These are phyloP conservation scores for Siniperca undulata DNA, from an alignment of 2,797 vertebrate species.

Conservation along the genomic window DNA sequence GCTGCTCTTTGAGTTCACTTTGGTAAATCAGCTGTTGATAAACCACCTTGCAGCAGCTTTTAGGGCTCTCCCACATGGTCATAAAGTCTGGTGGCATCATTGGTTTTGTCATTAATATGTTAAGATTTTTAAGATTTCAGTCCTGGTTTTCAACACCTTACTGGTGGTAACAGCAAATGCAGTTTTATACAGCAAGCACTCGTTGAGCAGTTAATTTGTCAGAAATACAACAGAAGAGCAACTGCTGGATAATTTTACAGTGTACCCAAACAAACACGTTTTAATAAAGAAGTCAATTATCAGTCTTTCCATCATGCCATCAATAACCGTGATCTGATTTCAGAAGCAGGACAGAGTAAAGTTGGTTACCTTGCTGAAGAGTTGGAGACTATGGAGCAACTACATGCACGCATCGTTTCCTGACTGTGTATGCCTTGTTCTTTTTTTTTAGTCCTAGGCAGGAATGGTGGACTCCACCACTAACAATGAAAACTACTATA, in stretches of 20 bases:
- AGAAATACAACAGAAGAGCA: background rate
- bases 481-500: too few species aligned
- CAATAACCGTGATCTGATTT: background rate
- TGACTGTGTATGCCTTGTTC: background rate
- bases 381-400: background rate
- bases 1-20: background rate
- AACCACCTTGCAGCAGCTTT: background rate
- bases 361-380: background rate
- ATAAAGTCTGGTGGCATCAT: background rate
- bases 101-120: background rate
- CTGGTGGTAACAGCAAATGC: background rate
- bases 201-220: background rate
- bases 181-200: background rate
- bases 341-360: background rate
- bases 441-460: too few species aligned
- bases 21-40: background rate
- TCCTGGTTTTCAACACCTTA: background rate
- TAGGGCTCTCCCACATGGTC: background rate
- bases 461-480: too few species aligned
- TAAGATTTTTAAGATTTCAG: background rate
- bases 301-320: background rate
- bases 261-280: background rate
- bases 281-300: background rate
- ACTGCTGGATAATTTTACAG: background rate
- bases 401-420: background rate